Evolutionary conservation across 2,113 vertebrate genomes (phyloP).

Genomic region (Gnathonemus echidnorhynchus): DNA sequence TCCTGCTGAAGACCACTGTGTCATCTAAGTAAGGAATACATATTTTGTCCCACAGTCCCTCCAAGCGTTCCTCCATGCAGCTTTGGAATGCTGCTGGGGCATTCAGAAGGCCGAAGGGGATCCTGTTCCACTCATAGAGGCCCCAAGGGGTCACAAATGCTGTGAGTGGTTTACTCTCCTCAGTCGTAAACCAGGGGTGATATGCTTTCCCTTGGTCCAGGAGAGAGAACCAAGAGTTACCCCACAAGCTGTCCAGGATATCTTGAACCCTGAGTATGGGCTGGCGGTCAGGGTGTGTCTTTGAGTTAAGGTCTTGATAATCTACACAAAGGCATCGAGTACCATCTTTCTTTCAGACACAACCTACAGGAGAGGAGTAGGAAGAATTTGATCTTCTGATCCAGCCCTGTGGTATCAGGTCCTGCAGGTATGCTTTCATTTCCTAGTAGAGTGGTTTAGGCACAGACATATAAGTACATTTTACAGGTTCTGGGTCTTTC

Average conservation of each 20-base stretch:
- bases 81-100: neutral
- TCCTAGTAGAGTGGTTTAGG: neutral
- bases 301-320: neutral
- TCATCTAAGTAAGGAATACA: slow-evolving; percentile 17
- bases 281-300: neutral
- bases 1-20: neutral
- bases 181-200: neutral
- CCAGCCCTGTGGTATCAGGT: neutral
- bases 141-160: neutral
- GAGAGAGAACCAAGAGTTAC: neutral
- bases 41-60: neutral
- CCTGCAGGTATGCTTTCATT: neutral
- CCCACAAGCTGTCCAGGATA: neutral
- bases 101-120: slow-evolving; percentile 17
- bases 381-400: neutral
- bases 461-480: neutral
- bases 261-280: neutral
- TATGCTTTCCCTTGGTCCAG: neutral
- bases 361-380: neutral
- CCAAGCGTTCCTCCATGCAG: neutral
- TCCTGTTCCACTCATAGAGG: neutral
- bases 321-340: neutral
- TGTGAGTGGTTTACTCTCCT: neutral
- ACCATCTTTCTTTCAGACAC: neutral
- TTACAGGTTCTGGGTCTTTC: neutral